Evolutionary conservation across 2,888 invertebrate species (phyloP).

Genomic region (Athetis lepigone): DNA sequence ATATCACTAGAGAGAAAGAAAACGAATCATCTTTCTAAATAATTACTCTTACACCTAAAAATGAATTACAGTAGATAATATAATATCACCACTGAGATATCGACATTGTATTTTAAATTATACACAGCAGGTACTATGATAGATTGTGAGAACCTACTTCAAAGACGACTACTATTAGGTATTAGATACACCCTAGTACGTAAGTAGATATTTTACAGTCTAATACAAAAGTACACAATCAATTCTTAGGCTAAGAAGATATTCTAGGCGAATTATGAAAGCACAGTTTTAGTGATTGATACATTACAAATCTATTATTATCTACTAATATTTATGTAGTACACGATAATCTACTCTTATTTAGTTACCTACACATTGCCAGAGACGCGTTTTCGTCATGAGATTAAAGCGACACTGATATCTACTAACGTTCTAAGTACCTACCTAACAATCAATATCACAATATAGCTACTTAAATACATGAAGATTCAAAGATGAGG

Average conservation of each 20-base stretch:
- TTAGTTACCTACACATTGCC: conserved; percentile 56
- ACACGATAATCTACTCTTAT: conserved; percentile 56
- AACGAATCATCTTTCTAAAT: conserved; percentile 77
- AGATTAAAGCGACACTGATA: conserved; percentile 71
- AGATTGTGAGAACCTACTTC: conserved; percentile 46
- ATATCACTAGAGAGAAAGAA: conserved; percentile 80
- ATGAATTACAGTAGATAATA: conserved; percentile 69
- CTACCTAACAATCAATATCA: conserved; percentile 85
- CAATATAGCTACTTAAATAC: conserved; percentile 83
- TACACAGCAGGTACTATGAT: conserved; percentile 36
- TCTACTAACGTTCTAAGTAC: conserved; percentile 69
- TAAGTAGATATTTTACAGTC: conserved; percentile 57
- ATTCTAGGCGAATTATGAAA: conserved; percentile 78
- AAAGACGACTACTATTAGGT: conserved; percentile 62
- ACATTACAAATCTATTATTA: conserved; percentile 43
- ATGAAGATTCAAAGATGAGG: conserved; percentile 77
- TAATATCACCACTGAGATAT: conserved; percentile 84
- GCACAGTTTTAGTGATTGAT: conserved; percentile 69
- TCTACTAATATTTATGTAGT: conserved; percentile 37
- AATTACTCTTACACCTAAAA: conserved; percentile 69
- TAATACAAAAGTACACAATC: conserved; percentile 70
- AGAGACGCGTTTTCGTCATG: conserved; percentile 51
- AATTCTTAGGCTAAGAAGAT: conserved; percentile 78
- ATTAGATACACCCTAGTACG: conserved; percentile 44
- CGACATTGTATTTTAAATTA: conserved; percentile 53